Evolutionary conservation across 1,140 invertebrate genomes (phyloP).

Genomic region (Hyphantria cunea): DNA sequence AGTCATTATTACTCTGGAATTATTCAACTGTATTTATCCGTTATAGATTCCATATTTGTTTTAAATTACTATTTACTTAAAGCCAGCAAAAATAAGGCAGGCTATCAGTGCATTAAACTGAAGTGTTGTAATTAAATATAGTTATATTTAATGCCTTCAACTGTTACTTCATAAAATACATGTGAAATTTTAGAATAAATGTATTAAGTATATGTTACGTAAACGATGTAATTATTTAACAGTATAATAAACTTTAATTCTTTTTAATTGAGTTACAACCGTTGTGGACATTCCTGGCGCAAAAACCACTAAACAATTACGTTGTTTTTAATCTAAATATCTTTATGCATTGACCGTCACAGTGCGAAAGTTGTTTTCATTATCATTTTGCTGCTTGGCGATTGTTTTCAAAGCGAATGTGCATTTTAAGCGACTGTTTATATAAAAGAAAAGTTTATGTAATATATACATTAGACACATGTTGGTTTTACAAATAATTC

Average conservation of each 20-base stretch:
- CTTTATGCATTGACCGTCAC: slow-evolving; percentile 28
- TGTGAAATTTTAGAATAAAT: no score
- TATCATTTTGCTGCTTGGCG: slow-evolving; percentile 47
- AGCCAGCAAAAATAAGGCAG: no score
- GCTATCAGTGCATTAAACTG: no score
- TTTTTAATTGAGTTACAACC: not conserved
- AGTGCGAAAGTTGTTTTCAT: slow-evolving; percentile 46
- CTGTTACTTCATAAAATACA: no score
- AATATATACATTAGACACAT: no score
- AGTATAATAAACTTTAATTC: not conserved
- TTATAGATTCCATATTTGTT: no score
- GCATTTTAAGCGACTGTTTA: slow-evolving; percentile 22
- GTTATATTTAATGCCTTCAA: no score
- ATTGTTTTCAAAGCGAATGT: slow-evolving; percentile 39
- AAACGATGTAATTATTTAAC: slow-evolving; percentile 1
- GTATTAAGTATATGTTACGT: no score
- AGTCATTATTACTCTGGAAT: no score
- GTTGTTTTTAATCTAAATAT: slow-evolving; percentile 7
- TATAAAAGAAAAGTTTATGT: not conserved
- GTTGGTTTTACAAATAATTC: not conserved
- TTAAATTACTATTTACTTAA: no score
- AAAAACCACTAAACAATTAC: not conserved
- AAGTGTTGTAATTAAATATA: no score
- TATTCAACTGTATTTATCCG: no score
- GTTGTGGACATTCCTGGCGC: not conserved